Percentiles rank a stretch among this genome's conserved stretches.
These are phyloP conservation scores for human (Homo sapiens) DNA, from an alignment of 2,113 vertebrate genomes.

Conservation along the genomic window GRCh38 chr17:9910001-9910500, in stretches of 20 bases:
- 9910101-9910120: too few relatives aligned
- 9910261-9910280: background rate
- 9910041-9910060: too few relatives aligned
- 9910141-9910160: too few relatives aligned
- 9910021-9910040: too few relatives aligned
- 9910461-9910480: background rate
- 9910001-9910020: too few relatives aligned
- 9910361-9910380: background rate
- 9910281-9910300: background rate
- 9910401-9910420: background rate
- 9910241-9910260: background rate
- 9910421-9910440: background rate
- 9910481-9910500: conserved; percentile 21
- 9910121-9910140: too few relatives aligned
- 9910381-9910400: background rate
- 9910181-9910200: too few relatives aligned
- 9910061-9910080: too few relatives aligned
- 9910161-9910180: too few relatives aligned
- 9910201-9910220: too few relatives aligned
- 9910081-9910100: too few relatives aligned
- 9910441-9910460: background rate
- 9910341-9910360: background rate
- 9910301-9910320: background rate
- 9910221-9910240: background rate
- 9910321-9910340: background rate